These are phyloP conservation scores for Diadumene lineata DNA, from an alignment of 92 coral and sea anemone genomes.

Conservation along the genomic window DNA sequence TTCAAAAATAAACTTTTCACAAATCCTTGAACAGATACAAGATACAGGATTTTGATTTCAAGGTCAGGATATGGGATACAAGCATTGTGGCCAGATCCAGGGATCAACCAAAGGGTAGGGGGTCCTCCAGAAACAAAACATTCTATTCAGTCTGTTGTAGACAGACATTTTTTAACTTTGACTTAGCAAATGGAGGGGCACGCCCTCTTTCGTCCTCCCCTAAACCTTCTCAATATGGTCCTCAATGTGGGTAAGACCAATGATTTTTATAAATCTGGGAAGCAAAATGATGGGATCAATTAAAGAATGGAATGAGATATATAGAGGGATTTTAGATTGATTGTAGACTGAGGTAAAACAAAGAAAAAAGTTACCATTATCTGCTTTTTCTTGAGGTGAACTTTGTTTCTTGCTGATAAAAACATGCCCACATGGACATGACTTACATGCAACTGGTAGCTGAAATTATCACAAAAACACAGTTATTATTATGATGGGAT, in stretches of 20 bases:
- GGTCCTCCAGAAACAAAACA: too few relatives aligned
- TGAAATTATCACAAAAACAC: constrained; percentile 13
- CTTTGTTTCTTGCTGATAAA: constrained; percentile 82
- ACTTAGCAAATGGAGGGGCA: neutral
- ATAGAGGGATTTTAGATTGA: neutral
- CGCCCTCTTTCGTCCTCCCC: neutral
- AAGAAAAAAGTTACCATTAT: constrained; percentile 9
- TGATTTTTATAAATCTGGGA: too few relatives aligned
- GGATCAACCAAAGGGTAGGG: neutral
- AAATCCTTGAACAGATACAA: too few relatives aligned
- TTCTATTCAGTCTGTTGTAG: too few relatives aligned
- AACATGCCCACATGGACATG: constrained; percentile 94
- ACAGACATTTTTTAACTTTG: too few relatives aligned
- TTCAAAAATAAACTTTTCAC: too few relatives aligned
- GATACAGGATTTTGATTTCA: too few relatives aligned
- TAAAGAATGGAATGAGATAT: too few relatives aligned
- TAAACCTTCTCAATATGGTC: neutral
- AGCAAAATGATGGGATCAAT: too few relatives aligned
- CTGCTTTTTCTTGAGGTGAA: constrained; percentile 38
- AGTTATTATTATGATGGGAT: too few relatives aligned
- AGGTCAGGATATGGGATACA: too few relatives aligned
- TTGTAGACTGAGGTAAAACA: neutral
- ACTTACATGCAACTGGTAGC: constrained; percentile 98
- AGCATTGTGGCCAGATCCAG: neutral
- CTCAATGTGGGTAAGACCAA: too few relatives aligned